A percentile compares a stretch with the other conserved stretches of the same genome.
Evolutionary conservation across 2,888 invertebrate species (phyloP).

Genomic region (Pyrochroa serraticornis): DNA sequence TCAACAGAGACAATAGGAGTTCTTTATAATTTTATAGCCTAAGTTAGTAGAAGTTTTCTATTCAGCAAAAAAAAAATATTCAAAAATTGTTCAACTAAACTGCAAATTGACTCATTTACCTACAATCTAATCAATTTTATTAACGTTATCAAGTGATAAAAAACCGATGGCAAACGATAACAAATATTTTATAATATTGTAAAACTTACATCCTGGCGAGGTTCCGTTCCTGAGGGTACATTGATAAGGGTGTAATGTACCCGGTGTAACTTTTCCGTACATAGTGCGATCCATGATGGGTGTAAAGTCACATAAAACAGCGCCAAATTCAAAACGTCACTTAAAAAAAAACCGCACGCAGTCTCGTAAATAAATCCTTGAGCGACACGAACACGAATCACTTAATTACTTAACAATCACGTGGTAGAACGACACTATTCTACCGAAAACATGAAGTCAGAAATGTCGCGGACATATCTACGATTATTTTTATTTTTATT

Average conservation of each 20-base stretch:
- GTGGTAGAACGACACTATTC: slow-evolving; percentile 12
- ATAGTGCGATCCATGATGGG: slow-evolving; percentile 85
- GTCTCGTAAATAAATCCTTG: background rate
- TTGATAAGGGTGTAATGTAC: slow-evolving; percentile 84
- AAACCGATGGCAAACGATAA: background rate
- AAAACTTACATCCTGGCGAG: slow-evolving; percentile 84
- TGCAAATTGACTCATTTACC: too few relatives aligned
- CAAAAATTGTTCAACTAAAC: slow-evolving; percentile 1
- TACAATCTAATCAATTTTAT: too few relatives aligned
- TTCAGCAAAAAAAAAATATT: slow-evolving; percentile 5
- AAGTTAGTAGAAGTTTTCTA: slow-evolving; percentile 4
- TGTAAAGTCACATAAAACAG: slow-evolving; percentile 21
- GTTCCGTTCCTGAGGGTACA: slow-evolving; percentile 84
- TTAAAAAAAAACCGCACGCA: slow-evolving; percentile 1
- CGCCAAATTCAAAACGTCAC: slow-evolving; percentile 41
- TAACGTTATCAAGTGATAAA: background rate
- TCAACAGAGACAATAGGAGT: too few relatives aligned
- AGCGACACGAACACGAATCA: background rate
- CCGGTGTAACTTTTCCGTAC: slow-evolving; percentile 87
- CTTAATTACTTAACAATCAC: slow-evolving; percentile 5
- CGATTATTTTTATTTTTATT: slow-evolving; percentile 28
- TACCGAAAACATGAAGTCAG: slow-evolving; percentile 20
- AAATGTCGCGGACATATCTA: slow-evolving; percentile 26
- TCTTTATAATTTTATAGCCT: too few relatives aligned
- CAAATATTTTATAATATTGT: too few relatives aligned